Evolutionary conservation across 2,888 invertebrate genomes (phyloP).

Genomic region (Agrenia bidenticulata): DNA sequence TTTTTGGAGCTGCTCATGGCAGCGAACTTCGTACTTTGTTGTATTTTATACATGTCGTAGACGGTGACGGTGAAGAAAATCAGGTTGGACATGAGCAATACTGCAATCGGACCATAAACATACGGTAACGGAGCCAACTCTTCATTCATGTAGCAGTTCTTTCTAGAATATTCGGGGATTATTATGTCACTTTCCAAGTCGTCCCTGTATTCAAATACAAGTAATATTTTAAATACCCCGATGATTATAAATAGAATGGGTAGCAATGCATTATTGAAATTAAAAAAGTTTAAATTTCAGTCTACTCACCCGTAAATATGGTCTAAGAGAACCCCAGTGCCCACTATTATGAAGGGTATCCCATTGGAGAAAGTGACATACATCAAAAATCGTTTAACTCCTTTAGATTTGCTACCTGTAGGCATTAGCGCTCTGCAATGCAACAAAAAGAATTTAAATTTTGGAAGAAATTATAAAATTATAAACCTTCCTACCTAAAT

Average conservation of each 20-base stretch:
- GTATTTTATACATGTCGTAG: slow-evolving; percentile 42
- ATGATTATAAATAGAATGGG: too few species aligned
- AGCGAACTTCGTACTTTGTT: slow-evolving; percentile 48
- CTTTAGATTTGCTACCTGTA: slow-evolving; percentile 46
- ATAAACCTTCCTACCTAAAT: too few species aligned
- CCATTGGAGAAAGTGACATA: slow-evolving; percentile 43
- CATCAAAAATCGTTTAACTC: slow-evolving; percentile 42
- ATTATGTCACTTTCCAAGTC: slow-evolving; percentile 47
- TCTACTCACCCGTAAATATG: slow-evolving; percentile 37
- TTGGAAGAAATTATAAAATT: too few species aligned
- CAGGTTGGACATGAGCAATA: slow-evolving; percentile 42
- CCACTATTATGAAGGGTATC: slow-evolving; percentile 40
- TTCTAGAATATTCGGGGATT: slow-evolving; percentile 44
- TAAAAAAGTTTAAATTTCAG: neutral
- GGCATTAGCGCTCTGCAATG: slow-evolving; percentile 42
- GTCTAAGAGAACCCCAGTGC: slow-evolving; percentile 40
- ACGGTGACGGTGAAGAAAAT: slow-evolving; percentile 47
- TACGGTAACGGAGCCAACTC: slow-evolving; percentile 43
- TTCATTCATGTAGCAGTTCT: slow-evolving; percentile 39
- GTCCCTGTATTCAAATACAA: slow-evolving; percentile 37
- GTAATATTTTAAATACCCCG: neutral
- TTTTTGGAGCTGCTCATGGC: slow-evolving; percentile 45
- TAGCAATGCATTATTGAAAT: too few species aligned
- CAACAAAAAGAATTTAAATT: neutral
- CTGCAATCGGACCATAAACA: slow-evolving; percentile 46